Percentiles rank a stretch among this genome's conserved stretches.
phyloP scores from a whole-genome alignment of 92 coral and sea anemone species.

The Porites evermanni region DNA sequence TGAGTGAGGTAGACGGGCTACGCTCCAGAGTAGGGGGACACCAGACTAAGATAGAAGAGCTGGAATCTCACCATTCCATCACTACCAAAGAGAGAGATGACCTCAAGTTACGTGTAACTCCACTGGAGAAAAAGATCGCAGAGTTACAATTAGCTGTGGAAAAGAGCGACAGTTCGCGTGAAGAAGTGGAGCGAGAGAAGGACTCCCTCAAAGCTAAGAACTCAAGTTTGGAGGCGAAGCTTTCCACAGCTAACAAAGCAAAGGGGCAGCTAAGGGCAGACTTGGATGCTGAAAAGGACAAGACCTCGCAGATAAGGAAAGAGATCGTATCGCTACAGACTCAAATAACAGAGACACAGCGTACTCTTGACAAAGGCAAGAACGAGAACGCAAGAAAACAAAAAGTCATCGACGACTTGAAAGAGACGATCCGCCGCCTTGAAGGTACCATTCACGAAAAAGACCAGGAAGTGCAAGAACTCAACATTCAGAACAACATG shows the following conservation, averaged over 20 bases:
- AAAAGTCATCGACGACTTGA: conserved; percentile 91
- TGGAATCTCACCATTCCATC: conserved; percentile 90
- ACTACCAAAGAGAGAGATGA: conserved; percentile 96
- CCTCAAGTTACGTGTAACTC: conserved; percentile 79
- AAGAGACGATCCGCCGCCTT: conserved; percentile 84
- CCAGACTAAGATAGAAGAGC: conserved; percentile 86
- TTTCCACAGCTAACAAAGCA: conserved; percentile 81
- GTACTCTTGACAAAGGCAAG: conserved; percentile 82
- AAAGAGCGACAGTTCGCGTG: conserved; percentile 88
- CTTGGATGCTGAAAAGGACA: conserved; percentile 90
- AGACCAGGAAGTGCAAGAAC: conserved; percentile 88
- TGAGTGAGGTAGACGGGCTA: conserved; percentile 93
- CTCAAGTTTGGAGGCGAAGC: conserved; percentile 86
- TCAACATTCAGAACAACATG: conserved; percentile 90
- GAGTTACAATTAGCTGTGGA: conserved; percentile 87
- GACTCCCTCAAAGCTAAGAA: conserved; percentile 82
- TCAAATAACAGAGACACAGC: conserved; percentile 82
- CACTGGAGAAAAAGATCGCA: conserved; percentile 86
- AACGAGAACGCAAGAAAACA: conserved; percentile 92
- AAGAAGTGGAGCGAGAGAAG: conserved; percentile 86
- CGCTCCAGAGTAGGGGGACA: conserved; percentile 81
- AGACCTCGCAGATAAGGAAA: conserved; percentile 81
- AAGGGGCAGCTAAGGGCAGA: conserved; percentile 87
- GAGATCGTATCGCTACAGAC: conserved; percentile 85
- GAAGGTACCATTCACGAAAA: conserved; percentile 87